Conservation (phyloP, 2,113 vertebrate genomes). For the Picathartes gymnocephalus region DNA sequence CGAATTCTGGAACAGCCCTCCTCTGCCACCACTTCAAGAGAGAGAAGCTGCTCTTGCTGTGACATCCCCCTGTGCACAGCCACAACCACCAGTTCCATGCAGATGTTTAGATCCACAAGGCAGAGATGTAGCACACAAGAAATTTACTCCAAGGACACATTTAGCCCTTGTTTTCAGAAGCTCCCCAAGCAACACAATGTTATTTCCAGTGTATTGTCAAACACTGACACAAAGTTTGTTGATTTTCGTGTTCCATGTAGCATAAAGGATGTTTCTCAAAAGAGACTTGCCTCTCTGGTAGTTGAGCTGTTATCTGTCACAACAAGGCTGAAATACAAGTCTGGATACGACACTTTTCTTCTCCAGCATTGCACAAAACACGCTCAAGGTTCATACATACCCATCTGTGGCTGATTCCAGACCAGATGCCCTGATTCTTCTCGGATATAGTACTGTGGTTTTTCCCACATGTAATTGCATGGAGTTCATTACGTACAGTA, state of each 20-base stretch:
- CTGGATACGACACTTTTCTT: neutral
- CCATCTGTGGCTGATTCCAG: conserved; percentile 22
- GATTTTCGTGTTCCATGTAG: neutral
- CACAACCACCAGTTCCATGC: neutral
- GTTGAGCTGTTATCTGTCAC: conserved; percentile 8
- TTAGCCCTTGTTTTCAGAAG: neutral
- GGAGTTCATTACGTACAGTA: neutral
- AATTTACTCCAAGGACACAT: neutral
- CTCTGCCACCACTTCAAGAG: neutral
- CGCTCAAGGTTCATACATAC: neutral
- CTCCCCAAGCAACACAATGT: neutral
- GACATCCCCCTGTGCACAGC: neutral
- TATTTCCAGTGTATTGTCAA: conserved; percentile 1
- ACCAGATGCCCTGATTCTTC: neutral
- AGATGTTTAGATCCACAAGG: neutral
- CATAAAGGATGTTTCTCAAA: neutral
- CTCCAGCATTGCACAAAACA: neutral
- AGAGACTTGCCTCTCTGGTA: neutral
- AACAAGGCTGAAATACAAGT: neutral
- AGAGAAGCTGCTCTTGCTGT: neutral
- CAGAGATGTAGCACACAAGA: neutral
- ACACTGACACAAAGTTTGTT: neutral
- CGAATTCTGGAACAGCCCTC: neutral
- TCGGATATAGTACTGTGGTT: neutral
- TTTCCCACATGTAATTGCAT: neutral